Evolutionary conservation across 1,140 invertebrate species (phyloP), one percentile per base, ranked within the genome.

Genomic region (Tetramorium alpestre): DNA sequence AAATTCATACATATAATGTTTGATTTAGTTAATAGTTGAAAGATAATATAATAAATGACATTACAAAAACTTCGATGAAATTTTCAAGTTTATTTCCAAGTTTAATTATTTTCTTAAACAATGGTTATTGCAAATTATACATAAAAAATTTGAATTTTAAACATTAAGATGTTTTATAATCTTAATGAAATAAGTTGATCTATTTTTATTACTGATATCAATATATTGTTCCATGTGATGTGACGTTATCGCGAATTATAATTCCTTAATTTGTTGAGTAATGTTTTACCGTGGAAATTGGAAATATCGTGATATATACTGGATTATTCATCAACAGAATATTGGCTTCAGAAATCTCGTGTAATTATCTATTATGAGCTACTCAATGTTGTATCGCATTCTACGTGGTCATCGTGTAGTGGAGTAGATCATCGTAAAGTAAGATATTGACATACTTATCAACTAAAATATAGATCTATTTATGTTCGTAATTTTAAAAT

Each of bases 351-450:
- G 2, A 0, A 33, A 56, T 73, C 16, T 54, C 3, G 28, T 54
- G 33, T 73, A 73, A 49, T 47, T 22, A 22, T 73, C 70, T 73
- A 73, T 0, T 13, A 56, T 38, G 51, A 33, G 10, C 51, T 73
- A 73, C 70, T 56, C 56, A 54, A 41, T 54, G 11, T 8, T 38
- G 22, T 28, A 11, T 73, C 18, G 28, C 16, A 54, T 25, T 3
- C 13, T 60, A 18, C n/a, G 3, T 62, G 13, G 16, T 76, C 22
- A 76, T 60, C 22, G 38, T 47, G 38, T 60, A 22, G 73, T 60
- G 38, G 73, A 76, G n/a, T 76, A 76, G 28, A 76, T 76, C 56
- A 76, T 0, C 13, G 16, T 76, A 4, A 76, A 76, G 56, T 76
- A 76, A 60, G 73, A 76, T 18, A 76, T 11, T 44, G 73, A 47